Evolutionary conservation across 2,113 vertebrate genomes (phyloP).

Genomic region (Aptenodytes patagonicus): DNA sequence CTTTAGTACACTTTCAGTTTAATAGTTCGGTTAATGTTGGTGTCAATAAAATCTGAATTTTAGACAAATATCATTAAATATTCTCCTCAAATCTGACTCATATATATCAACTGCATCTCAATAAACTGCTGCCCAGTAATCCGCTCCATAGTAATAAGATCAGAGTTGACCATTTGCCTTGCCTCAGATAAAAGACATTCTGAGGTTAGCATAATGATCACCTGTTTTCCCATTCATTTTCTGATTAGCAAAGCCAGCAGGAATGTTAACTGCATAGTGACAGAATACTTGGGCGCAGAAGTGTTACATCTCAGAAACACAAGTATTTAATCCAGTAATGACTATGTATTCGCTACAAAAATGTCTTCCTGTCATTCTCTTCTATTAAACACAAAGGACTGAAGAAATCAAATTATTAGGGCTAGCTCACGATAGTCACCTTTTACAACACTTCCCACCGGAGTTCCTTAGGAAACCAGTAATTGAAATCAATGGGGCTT

Average conservation of each 20-base stretch:
- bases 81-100: background rate
- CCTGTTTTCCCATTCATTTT: background rate
- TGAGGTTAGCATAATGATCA: background rate
- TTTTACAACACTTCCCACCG: background rate
- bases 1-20: background rate
- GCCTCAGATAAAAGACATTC: background rate
- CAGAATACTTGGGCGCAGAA: rapidly evolving
- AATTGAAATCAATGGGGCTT: background rate
- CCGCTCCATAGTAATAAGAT: background rate
- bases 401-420: background rate
- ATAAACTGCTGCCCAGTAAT: background rate
- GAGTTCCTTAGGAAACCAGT: background rate
- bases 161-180: background rate
- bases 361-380: background rate
- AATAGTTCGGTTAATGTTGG: background rate
- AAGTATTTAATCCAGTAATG: background rate
- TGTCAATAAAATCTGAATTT: background rate
- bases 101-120: background rate
- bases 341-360: background rate
- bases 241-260: background rate
- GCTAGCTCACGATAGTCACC: background rate
- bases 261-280: background rate
- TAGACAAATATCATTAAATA: background rate
- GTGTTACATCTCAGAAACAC: background rate
- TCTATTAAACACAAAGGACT: background rate